A percentile compares a stretch with the other conserved stretches of the same genome.
Conservation (phyloP, 1,140 invertebrate genomes). For the Patella vulgata region DNA sequence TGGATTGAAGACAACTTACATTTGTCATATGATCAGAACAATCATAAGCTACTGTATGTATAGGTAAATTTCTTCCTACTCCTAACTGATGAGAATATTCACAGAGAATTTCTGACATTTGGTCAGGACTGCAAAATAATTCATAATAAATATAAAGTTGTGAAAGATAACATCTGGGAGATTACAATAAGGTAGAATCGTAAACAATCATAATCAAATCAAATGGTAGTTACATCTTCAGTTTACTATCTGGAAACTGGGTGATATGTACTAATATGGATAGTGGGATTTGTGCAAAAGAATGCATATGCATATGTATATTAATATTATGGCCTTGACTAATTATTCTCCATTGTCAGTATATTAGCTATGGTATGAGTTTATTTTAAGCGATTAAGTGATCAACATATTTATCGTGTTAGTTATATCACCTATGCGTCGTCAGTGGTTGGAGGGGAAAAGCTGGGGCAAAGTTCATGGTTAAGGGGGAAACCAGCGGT, state of each 20-base stretch:
- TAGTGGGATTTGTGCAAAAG: no score
- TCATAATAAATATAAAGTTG: not conserved
- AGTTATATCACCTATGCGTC: no score
- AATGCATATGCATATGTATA: no score
- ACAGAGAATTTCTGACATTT: constrained; percentile 61
- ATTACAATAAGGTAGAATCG: not conserved
- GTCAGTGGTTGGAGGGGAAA: no score
- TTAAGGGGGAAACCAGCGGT: no score
- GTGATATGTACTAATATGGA: no score
- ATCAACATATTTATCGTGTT: no score
- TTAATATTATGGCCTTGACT: no score
- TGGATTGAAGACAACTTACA: constrained; percentile 49
- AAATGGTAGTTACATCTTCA: not conserved
- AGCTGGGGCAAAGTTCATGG: no score
- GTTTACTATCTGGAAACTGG: not conserved
- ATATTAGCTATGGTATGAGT: no score
- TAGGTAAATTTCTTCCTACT: constrained; percentile 50
- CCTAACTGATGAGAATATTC: constrained; percentile 64
- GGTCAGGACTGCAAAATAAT: constrained; percentile 61
- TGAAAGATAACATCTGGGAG: not conserved
- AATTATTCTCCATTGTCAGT: no score
- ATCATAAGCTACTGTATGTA: constrained; percentile 66
- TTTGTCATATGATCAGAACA: constrained; percentile 64
- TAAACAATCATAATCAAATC: not conserved
- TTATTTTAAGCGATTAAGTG: no score